phyloP scores from a whole-genome alignment of 2,888 invertebrate genomes.

The Aspidiotus rigidus region DNA sequence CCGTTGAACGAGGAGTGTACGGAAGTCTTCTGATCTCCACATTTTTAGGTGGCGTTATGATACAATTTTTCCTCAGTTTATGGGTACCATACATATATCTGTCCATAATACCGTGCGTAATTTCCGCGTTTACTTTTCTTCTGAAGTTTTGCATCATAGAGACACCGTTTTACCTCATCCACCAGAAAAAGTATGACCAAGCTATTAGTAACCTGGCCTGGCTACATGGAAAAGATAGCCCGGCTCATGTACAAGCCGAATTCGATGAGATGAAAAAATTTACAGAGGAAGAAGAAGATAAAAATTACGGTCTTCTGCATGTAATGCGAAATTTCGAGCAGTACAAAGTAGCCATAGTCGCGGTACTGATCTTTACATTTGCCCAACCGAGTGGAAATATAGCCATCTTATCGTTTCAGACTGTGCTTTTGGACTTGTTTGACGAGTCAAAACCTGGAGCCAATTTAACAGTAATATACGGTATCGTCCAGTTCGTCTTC shows the following conservation, averaged over 20 bases:
- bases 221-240: constrained; percentile 5
- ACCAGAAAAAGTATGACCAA: background rate
- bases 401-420: too few species aligned
- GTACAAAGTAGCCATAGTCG: too few species aligned
- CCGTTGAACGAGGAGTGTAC: constrained; percentile 36
- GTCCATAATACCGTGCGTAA: background rate
- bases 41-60: constrained; percentile 37
- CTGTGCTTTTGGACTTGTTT: too few species aligned
- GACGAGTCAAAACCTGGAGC: too few species aligned
- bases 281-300: constrained; percentile 3
- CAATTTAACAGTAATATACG: too few species aligned
- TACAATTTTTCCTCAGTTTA: constrained; percentile 37
- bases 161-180: constrained; percentile 1
- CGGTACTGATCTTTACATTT: too few species aligned
- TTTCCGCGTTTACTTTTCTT: background rate
- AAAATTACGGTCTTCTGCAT: background rate
- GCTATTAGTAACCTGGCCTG: constrained; percentile 12
- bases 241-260: background rate
- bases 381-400: too few species aligned
- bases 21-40: constrained; percentile 37
- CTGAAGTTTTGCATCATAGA: constrained; percentile 2
- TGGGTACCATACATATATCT: constrained; percentile 34
- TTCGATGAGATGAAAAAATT: constrained; percentile 7
- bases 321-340: too few species aligned
- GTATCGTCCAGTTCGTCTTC: too few species aligned